Conservation (phyloP, 53 echinoderm and acorn worm genomes). For the Zoroaster sp. region DNA sequence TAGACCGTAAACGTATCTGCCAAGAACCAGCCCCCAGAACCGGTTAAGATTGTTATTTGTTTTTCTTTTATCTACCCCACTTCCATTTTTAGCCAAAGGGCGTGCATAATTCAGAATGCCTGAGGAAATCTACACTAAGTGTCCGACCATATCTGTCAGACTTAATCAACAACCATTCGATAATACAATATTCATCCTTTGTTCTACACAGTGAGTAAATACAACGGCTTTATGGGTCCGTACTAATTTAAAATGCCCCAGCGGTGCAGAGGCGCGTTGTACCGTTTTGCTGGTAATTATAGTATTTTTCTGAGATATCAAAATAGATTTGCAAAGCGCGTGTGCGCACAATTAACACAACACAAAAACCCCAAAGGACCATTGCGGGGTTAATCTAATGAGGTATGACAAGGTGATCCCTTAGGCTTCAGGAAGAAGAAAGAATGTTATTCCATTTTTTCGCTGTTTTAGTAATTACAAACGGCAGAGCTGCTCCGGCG, state of each 20-base stretch:
- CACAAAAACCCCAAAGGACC: slow-evolving; percentile 14
- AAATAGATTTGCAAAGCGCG: slow-evolving; percentile 37
- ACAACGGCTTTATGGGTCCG: background rate
- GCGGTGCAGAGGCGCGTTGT: background rate
- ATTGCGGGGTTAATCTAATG: background rate
- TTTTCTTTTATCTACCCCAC: background rate
- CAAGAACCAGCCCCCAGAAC: too few species aligned
- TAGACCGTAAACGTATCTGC: too few species aligned
- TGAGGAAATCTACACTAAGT: background rate
- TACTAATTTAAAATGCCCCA: background rate
- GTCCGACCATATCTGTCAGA: slow-evolving; percentile 25
- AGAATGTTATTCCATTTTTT: background rate
- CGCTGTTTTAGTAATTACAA: slow-evolving; percentile 10
- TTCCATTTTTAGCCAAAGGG: background rate
- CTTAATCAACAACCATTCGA: slow-evolving; percentile 22
- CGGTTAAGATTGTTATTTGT: background rate
- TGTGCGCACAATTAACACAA: slow-evolving; percentile 54
- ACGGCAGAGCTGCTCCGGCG: background rate
- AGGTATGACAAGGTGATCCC: slow-evolving; percentile 2
- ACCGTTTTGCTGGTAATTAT: slow-evolving; percentile 26
- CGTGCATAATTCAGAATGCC: background rate
- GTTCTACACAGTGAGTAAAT: slow-evolving; percentile 34
- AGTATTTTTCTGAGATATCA: slow-evolving; percentile 22
- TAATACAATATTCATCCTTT: slow-evolving; percentile 15
- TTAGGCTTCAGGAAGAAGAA: background rate